Conservation (phyloP, 2,888 invertebrate genomes). For the Drosophila seclusa region DNA sequence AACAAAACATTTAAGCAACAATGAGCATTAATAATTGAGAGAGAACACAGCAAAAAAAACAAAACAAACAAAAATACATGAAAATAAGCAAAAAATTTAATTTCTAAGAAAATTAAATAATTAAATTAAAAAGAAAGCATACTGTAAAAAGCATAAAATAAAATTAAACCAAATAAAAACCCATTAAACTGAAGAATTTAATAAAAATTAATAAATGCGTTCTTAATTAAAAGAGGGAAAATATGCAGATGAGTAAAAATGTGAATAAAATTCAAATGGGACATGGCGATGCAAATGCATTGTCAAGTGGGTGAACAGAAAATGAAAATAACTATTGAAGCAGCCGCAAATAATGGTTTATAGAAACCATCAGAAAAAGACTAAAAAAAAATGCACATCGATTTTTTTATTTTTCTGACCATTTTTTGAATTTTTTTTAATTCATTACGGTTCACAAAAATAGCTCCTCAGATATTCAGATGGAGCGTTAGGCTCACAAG, state of each 20-base stretch:
- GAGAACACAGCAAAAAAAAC: slow-evolving; percentile 40
- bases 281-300: slow-evolving; percentile 49
- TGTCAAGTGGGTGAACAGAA: slow-evolving; percentile 27
- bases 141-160: slow-evolving; percentile 65
- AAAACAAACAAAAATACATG: slow-evolving; percentile 21
- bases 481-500: not conserved
- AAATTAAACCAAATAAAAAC: slow-evolving; percentile 67
- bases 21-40: slow-evolving; percentile 51
- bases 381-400: not conserved
- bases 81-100: slow-evolving; percentile 50
- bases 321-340: slow-evolving; percentile 16
- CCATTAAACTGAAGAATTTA: slow-evolving; percentile 77
- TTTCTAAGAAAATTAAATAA: slow-evolving; percentile 56
- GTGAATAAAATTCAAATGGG: slow-evolving; percentile 14
- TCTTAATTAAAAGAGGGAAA: slow-evolving; percentile 4
- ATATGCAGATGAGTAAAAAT: slow-evolving; percentile 12
- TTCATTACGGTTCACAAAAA: not conserved
- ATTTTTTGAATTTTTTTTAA: too few species aligned
- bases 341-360: slow-evolving; percentile 14
- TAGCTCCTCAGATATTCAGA: not conserved
- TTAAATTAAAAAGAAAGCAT: slow-evolving; percentile 55
- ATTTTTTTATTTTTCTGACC: not conserved
- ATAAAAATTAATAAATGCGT: slow-evolving; percentile 66
- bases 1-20: slow-evolving; percentile 54
- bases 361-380: not conserved